Percentiles rank a stretch among this genome's conserved stretches.
Conservation (phyloP, 2,113 vertebrate genomes). For the Pyxicephalus adspersus region DNA sequence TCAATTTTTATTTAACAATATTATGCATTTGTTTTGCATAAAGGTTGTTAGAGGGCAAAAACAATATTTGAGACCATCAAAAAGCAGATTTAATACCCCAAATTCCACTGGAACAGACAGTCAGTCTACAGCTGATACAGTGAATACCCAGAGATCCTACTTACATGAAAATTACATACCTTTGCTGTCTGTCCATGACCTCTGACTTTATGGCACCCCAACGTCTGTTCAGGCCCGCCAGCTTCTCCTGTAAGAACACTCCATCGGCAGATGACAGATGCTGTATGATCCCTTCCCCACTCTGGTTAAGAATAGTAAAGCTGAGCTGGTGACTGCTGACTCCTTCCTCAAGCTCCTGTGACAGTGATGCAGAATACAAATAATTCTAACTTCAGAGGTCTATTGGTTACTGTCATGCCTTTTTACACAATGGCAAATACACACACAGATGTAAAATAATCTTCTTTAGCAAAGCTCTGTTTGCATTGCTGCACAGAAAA, state of each 20-base stretch:
- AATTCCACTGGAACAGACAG: not conserved
- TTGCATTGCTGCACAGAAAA: conserved; percentile 20
- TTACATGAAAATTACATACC: conserved; percentile 73
- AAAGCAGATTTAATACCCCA: not conserved
- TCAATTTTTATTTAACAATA: too few relatives aligned
- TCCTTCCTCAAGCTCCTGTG: conserved; percentile 89
- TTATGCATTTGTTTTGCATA: too few relatives aligned
- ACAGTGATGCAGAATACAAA: conserved; percentile 51
- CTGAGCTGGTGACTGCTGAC: conserved; percentile 78
- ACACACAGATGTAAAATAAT: conserved; percentile 35
- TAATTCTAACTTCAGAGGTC: conserved; percentile 16
- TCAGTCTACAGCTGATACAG: too few relatives aligned
- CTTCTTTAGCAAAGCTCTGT: conserved; percentile 29
- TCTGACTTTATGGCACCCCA: conserved; percentile 75
- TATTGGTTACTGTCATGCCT: not conserved
- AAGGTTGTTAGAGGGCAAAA: too few relatives aligned
- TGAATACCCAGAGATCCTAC: not conserved
- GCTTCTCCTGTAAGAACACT: conserved; percentile 84
- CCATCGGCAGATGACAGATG: conserved; percentile 82
- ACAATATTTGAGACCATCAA: not conserved
- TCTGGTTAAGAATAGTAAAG: conserved; percentile 73
- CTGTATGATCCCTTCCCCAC: conserved; percentile 83
- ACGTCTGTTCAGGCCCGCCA: conserved; percentile 77
- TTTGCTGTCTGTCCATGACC: conserved; percentile 77
- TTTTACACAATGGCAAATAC: conserved; percentile 25